Base-by-base conservation (phyloP, 2,113 vertebrate genomes). In the Trachemys scripta region DNA sequence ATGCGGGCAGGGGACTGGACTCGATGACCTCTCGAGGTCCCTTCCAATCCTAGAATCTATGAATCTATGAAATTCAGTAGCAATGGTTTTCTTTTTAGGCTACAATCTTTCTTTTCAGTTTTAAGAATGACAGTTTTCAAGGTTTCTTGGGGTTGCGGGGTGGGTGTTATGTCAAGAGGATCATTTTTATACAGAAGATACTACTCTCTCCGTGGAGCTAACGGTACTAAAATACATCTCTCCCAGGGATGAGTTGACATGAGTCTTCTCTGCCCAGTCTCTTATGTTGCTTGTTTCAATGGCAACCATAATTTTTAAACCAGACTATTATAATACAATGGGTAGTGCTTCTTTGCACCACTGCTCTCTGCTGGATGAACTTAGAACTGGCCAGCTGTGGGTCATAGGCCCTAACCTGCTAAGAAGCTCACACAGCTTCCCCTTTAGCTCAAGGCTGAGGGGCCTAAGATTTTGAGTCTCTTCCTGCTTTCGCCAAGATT, bases 361-460 rank as follows among this genome's bases (percentile, higher is more conserved):
- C 31, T 1, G 3, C 38, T 25, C 10, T 47, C 47, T 49, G 45
- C 27, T 29, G 76, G 1, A 20, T 0, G 1, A 13, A n/a, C 12
- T 16, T n/a, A 75, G 69, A 75, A 24, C 69, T n/a, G 69, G 50
- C 1, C 0, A 50, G 22, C 24, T 17, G 19, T 0, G 0, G 2
- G 12, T 92, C 49, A 78, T 0, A 1, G 54, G 49, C 19, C 12
- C 95, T 10, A 0, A 16, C 51, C 4, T 35, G 59, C 29, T 35
- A 17, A 62, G 59, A 62, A 35, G 3, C 50, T 86, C 1, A 0
- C 38, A 51, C 6, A 9, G 11, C 47, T 0, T 13, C 20, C 69
- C 20, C 1, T 79, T 75, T 45, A 84, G 14, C 47, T 88, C 57
- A 2, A 0, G 8, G 79, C 25, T 91, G 11, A 2, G 11, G 56